Percentiles rank a stretch among this genome's conserved stretches.
These are phyloP conservation scores for Sebastes taczanowskii DNA, from an alignment of 2,797 vertebrate genomes.

Conservation along the genomic window DNA sequence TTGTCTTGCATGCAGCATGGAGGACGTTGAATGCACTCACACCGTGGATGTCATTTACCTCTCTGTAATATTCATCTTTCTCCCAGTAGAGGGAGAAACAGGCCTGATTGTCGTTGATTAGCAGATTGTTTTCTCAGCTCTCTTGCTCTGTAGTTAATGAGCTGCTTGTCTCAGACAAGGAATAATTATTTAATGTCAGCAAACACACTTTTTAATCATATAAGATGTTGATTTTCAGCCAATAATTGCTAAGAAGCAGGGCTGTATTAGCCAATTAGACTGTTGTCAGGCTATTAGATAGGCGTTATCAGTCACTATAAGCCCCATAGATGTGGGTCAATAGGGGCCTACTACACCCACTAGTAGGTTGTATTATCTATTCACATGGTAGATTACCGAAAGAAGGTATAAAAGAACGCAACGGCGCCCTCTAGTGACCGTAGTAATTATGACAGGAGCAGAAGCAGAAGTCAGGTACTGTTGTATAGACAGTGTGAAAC, in stretches of 20 bases:
- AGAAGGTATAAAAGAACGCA: too few species aligned
- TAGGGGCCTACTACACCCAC: too few species aligned
- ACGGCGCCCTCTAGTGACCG: too few species aligned
- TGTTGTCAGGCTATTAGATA: too few species aligned
- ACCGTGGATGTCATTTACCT: neutral
- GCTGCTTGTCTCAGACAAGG: neutral
- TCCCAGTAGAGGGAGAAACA: neutral
- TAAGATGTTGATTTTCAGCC: neutral
- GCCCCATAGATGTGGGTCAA: too few species aligned
- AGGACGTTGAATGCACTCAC: constrained; percentile 11
- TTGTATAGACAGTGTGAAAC: too few species aligned
- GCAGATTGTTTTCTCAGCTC: neutral
- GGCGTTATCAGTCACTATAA: too few species aligned
- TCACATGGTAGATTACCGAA: too few species aligned
- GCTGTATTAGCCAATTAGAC: too few species aligned
- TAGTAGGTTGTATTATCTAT: too few species aligned
- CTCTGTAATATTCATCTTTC: neutral
- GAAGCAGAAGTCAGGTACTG: too few species aligned
- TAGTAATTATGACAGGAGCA: too few species aligned
- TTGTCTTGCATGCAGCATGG: constrained; percentile 26
- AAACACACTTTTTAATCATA: neutral
- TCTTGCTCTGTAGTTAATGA: neutral
- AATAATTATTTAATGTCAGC: neutral
- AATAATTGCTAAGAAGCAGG: neutral
- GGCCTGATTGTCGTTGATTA: neutral